Evolutionary conservation across 1,140 invertebrate species (phyloP).

Genomic region (Pseudachorutes palmiensis): DNA sequence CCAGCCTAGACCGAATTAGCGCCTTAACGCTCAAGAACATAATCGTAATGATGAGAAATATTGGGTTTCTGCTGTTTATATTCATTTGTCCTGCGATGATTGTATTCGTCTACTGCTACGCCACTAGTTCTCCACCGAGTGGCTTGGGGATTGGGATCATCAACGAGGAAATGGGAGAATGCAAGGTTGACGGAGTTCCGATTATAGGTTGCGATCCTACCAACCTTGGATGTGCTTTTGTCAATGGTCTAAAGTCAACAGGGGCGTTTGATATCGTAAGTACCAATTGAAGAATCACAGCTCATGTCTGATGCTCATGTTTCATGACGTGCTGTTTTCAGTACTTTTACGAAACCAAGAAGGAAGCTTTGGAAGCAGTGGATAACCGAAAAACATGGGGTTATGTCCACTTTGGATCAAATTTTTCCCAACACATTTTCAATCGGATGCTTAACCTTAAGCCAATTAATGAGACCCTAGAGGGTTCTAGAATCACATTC

Average conservation of each 20-base stretch:
- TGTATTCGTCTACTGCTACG: slow-evolving; percentile 67
- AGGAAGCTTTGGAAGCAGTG: slow-evolving; percentile 54
- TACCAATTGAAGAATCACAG: slow-evolving; percentile 32
- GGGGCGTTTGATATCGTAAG: slow-evolving; percentile 44
- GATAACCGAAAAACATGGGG: slow-evolving; percentile 56
- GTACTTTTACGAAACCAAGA: slow-evolving; percentile 49
- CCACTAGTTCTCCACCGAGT: slow-evolving; percentile 67
- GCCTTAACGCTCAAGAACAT: slow-evolving; percentile 56
- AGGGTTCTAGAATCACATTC: slow-evolving; percentile 54
- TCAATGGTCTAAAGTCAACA: slow-evolving; percentile 45
- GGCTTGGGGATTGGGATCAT: slow-evolving; percentile 64
- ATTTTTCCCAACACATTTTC: slow-evolving; percentile 62
- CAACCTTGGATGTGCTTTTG: slow-evolving; percentile 52
- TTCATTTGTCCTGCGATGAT: slow-evolving; percentile 71
- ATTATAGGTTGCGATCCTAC: slow-evolving; percentile 46
- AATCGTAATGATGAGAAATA: slow-evolving; percentile 56
- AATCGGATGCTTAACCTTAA: slow-evolving; percentile 50
- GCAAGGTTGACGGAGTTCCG: slow-evolving; percentile 37
- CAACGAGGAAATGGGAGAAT: slow-evolving; percentile 56
- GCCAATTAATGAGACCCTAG: slow-evolving; percentile 45
- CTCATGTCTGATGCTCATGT: too few relatives aligned
- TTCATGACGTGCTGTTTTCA: slow-evolving; percentile 44
- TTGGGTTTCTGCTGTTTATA: slow-evolving; percentile 58
- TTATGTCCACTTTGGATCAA: slow-evolving; percentile 59
- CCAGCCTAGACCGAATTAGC: slow-evolving; percentile 38